Evolutionary conservation across 2,888 invertebrate species (phyloP).

Genomic region (Agrotis puta): DNA sequence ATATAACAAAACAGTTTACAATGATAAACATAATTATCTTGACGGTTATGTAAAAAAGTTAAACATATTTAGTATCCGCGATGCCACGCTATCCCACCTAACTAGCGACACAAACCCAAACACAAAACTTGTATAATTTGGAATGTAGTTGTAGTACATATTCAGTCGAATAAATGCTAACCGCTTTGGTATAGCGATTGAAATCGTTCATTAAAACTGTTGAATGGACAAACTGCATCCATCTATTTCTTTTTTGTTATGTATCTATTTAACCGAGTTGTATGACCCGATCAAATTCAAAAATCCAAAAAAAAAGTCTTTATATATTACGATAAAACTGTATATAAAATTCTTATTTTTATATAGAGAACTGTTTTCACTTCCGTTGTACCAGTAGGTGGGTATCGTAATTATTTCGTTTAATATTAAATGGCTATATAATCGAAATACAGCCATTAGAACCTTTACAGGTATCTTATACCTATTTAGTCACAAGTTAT

Average conservation of each 20-base stretch:
- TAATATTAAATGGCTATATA: conserved; percentile 38
- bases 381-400: conserved; percentile 74
- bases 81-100: conserved; percentile 56
- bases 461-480: conserved; percentile 33
- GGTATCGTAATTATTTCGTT: conserved; percentile 62
- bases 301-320: too few species aligned
- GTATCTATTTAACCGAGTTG: background rate
- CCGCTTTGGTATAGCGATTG: conserved; percentile 32
- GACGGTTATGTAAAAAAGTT: conserved; percentile 4
- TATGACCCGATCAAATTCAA: background rate
- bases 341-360: conserved; percentile 43
- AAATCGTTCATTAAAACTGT: conserved; percentile 16
- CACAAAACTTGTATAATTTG: conserved; percentile 65
- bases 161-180: conserved; percentile 60
- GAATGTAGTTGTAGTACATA: conserved; percentile 64
- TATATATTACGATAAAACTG: conserved; percentile 1
- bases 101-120: conserved; percentile 58
- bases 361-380: conserved; percentile 48
- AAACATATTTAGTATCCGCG: conserved; percentile 49
- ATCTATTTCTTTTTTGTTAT: background rate
- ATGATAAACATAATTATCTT: conserved; percentile 11
- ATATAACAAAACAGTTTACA: conserved; percentile 23
- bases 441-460: conserved; percentile 34
- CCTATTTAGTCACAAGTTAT: conserved; percentile 58
- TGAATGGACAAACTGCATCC: background rate